Conservation (phyloP, 2,888 invertebrate genomes). For the Dysmachus trigonus region DNA sequence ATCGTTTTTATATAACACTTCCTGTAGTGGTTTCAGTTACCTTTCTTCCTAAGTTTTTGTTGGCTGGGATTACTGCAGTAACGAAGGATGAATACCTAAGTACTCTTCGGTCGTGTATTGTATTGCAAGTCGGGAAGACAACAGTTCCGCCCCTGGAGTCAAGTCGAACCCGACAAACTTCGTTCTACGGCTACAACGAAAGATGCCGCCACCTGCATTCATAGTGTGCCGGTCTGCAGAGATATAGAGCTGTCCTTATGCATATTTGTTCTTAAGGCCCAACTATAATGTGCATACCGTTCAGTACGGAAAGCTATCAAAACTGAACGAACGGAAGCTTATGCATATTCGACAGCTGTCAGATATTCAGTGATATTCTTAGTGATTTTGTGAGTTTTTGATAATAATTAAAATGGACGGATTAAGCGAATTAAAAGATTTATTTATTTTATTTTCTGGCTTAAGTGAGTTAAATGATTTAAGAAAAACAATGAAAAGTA, state of each 20-base stretch:
- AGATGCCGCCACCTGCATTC: not conserved
- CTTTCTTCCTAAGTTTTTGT: constrained; percentile 38
- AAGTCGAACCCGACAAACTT: not conserved
- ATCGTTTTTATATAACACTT: constrained; percentile 44
- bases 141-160: not conserved
- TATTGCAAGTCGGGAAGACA: not conserved
- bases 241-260: not conserved
- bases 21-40: constrained; percentile 37
- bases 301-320: too few relatives aligned
- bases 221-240: not conserved
- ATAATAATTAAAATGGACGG: too few relatives aligned
- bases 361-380: too few relatives aligned
- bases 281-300: too few relatives aligned
- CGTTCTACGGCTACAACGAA: not conserved
- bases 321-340: too few relatives aligned
- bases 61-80: constrained; percentile 37
- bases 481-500: too few relatives aligned
- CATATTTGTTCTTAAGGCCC: not conserved
- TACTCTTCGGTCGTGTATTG: constrained; percentile 11
- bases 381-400: too few relatives aligned
- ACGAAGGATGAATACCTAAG: constrained; percentile 39
- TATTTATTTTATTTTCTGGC: too few relatives aligned
- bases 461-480: too few relatives aligned
- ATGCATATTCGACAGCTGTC: too few relatives aligned
- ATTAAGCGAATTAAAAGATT: too few relatives aligned